These are phyloP conservation scores for Podilymbus podiceps DNA, from an alignment of 2,113 vertebrate species.

Conservation along the genomic window DNA sequence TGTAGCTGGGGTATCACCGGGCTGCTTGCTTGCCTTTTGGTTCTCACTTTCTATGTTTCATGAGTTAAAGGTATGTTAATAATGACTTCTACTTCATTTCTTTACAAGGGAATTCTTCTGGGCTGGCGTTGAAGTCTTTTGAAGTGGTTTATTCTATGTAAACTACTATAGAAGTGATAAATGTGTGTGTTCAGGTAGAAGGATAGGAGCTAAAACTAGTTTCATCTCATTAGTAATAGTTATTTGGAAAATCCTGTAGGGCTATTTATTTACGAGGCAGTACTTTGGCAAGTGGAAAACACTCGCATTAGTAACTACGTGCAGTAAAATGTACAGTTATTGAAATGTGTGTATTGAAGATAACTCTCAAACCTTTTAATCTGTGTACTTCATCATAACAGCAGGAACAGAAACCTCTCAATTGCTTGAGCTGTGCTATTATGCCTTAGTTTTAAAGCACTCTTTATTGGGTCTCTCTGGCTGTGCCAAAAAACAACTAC, in stretches of 20 bases:
- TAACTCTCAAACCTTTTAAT: background rate
- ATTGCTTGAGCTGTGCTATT: background rate
- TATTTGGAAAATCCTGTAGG: background rate
- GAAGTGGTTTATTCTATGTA: background rate
- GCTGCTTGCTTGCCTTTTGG: background rate
- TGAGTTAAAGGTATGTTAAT: rapidly evolving
- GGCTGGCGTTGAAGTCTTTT: background rate
- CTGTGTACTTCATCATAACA: background rate
- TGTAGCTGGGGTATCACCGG: rapidly evolving
- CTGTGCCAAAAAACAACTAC: background rate
- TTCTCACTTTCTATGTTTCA: background rate
- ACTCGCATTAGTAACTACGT: background rate
- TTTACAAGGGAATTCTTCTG: background rate
- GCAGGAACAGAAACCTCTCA: background rate
- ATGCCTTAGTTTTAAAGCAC: background rate
- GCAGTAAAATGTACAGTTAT: background rate
- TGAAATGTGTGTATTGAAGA: background rate
- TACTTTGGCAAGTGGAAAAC: background rate
- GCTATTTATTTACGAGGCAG: background rate
- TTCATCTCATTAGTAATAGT: background rate
- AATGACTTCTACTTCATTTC: background rate
- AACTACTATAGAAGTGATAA: background rate
- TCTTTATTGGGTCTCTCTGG: background rate
- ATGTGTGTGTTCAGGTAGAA: background rate
- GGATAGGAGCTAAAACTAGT: background rate